A percentile compares a stretch with the other conserved stretches of the same genome.
phyloP scores from a whole-genome alignment of 2,113 vertebrate species.

The Microcebus murinus region DNA sequence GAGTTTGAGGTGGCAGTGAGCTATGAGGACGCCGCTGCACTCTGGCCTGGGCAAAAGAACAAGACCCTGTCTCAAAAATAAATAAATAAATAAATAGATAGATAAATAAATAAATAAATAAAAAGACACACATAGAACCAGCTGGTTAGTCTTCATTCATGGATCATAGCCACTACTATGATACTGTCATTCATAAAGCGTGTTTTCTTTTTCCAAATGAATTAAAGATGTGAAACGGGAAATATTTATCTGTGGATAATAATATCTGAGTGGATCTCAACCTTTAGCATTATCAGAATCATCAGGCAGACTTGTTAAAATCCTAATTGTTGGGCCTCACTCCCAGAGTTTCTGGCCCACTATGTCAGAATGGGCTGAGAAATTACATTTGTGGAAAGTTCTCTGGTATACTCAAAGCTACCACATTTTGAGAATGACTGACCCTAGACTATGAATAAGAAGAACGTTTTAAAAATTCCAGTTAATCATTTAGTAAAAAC shows the following conservation, averaged over 20 bases:
- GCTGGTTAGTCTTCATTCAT: not conserved
- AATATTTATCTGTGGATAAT: too few relatives aligned
- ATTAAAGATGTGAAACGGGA: not conserved
- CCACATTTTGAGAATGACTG: not conserved
- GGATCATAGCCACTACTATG: not conserved
- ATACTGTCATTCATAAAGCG: not conserved
- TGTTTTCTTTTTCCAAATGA: not conserved
- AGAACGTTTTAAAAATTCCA: not conserved
- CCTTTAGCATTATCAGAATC: not conserved
- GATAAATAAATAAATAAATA: too few relatives aligned
- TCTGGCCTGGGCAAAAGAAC: too few relatives aligned
- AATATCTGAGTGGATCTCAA: not conserved
- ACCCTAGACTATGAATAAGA: not conserved
- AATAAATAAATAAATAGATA: too few relatives aligned
- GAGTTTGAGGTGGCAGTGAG: too few relatives aligned
- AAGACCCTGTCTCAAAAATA: too few relatives aligned
- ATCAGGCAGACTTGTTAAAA: not conserved
- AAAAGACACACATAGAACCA: not conserved
- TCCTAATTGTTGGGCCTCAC: not conserved
- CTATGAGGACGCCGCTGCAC: too few relatives aligned
- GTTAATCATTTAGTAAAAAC: constrained; percentile 18
- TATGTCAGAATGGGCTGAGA: not conserved
- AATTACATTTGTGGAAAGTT: constrained; percentile 20
- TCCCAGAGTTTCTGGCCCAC: constrained; percentile 33
- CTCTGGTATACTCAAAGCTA: not conserved